Conservation (phyloP, 2,888 invertebrate species). For the Lamellibrachia columna region DNA sequence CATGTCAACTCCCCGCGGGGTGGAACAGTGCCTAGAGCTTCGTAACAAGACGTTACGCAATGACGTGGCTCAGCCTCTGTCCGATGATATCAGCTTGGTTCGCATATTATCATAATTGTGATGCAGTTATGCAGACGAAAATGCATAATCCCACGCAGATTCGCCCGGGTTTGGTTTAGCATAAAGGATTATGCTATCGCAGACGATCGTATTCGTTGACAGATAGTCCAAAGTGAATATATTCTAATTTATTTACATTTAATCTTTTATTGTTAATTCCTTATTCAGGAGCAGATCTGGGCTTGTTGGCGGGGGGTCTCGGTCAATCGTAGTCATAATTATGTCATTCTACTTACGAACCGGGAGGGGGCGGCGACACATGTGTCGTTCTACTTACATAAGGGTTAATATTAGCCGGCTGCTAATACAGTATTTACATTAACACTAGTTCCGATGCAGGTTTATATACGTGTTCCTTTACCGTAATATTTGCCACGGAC, state of each 20-base stretch:
- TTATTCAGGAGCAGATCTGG: too few relatives aligned
- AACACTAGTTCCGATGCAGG: too few relatives aligned
- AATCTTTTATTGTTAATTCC: neutral
- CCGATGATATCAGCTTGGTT: neutral
- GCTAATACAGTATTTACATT: too few relatives aligned
- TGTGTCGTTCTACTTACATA: too few relatives aligned
- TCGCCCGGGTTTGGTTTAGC: neutral
- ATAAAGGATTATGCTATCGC: neutral
- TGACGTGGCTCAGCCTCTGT: neutral
- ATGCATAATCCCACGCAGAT: neutral
- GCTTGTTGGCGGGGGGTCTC: too few relatives aligned
- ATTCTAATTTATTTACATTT: neutral
- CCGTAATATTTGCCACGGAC: too few relatives aligned
- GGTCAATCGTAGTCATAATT: too few relatives aligned
- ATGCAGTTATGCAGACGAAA: neutral
- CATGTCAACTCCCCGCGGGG: neutral
- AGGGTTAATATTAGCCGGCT: too few relatives aligned
- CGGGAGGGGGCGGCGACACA: too few relatives aligned
- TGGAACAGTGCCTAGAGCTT: neutral
- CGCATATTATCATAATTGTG: neutral
- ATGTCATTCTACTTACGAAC: too few relatives aligned
- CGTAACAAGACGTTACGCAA: neutral
- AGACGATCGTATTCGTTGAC: neutral
- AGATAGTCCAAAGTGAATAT: neutral
- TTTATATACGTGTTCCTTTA: too few relatives aligned